phyloP scores from a whole-genome alignment of 2,888 invertebrate genomes.

The Drymonia ruficornis region DNA sequence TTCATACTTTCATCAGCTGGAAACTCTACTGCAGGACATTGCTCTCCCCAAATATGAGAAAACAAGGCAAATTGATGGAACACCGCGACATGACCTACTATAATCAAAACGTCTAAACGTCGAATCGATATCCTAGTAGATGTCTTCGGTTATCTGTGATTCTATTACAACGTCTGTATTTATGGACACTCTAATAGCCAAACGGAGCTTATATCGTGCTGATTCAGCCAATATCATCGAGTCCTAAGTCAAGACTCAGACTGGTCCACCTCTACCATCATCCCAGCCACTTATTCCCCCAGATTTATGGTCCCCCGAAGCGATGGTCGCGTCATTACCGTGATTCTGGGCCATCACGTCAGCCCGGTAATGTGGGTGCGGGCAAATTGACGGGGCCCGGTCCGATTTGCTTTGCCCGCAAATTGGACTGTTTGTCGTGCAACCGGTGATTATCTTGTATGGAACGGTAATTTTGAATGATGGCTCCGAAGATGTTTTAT shows the following conservation, averaged over 20 bases:
- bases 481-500: slow-evolving; percentile 23
- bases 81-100: no score
- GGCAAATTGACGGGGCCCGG: slow-evolving; percentile 35
- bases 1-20: no score
- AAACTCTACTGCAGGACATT: no score
- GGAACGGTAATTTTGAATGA: slow-evolving; percentile 32
- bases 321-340: slow-evolving; percentile 47
- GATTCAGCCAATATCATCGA: no score
- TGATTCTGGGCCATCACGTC: slow-evolving; percentile 51
- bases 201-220: no score
- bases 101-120: no score
- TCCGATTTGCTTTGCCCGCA: slow-evolving; percentile 43
- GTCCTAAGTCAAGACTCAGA: neutral
- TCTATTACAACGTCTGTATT: no score
- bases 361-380: slow-evolving; percentile 47
- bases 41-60: no score
- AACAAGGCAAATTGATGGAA: no score
- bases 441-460: slow-evolving; percentile 36
- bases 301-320: slow-evolving; percentile 52
- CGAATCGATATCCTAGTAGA: no score
- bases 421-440: slow-evolving; percentile 41
- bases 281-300: slow-evolving; percentile 43
- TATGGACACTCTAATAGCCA: no score
- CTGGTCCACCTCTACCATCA: slow-evolving; percentile 21
- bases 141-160: no score